Percentiles rank a stretch among this genome's conserved stretches.
Conservation (phyloP, 2,113 vertebrate species). For the Gambusia holbrooki region DNA sequence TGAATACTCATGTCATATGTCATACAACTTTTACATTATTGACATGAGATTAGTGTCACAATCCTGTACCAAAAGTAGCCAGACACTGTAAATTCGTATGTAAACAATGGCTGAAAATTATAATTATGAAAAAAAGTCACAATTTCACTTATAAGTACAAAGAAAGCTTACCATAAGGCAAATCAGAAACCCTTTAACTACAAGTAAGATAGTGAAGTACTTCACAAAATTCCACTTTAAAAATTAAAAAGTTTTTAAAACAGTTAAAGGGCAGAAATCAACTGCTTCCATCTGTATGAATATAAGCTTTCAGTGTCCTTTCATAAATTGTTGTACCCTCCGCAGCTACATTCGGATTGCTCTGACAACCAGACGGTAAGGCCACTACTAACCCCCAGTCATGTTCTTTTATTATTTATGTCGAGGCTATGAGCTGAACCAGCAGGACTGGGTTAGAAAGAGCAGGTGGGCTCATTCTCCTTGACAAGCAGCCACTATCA, state of each 20-base stretch:
- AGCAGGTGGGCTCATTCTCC: slow-evolving; percentile 70
- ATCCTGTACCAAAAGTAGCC: no score
- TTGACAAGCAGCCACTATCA: slow-evolving; percentile 77
- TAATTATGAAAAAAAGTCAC: no score
- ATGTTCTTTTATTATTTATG: slow-evolving; percentile 53
- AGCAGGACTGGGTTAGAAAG: slow-evolving; percentile 58
- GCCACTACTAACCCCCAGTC: slow-evolving; percentile 27
- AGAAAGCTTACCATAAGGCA: no score
- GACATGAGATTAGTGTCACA: no score
- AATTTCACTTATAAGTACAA: no score
- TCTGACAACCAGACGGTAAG: slow-evolving; percentile 30
- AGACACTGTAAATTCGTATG: no score
- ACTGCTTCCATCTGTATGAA: background rate
- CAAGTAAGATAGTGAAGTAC: background rate
- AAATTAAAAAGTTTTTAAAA: background rate
- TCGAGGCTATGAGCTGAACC: slow-evolving; percentile 51
- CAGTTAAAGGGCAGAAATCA: background rate
- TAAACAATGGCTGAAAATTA: no score
- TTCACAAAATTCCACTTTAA: background rate
- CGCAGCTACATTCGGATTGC: slow-evolving; percentile 22
- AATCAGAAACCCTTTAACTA: background rate
- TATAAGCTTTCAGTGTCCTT: slow-evolving; percentile 13
- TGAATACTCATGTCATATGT: no score
- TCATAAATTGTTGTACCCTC: slow-evolving; percentile 19
- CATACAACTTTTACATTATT: no score